These are phyloP conservation scores for Polyodon spathula DNA, from an alignment of 2,113 vertebrate species.

Conservation along the genomic window DNA sequence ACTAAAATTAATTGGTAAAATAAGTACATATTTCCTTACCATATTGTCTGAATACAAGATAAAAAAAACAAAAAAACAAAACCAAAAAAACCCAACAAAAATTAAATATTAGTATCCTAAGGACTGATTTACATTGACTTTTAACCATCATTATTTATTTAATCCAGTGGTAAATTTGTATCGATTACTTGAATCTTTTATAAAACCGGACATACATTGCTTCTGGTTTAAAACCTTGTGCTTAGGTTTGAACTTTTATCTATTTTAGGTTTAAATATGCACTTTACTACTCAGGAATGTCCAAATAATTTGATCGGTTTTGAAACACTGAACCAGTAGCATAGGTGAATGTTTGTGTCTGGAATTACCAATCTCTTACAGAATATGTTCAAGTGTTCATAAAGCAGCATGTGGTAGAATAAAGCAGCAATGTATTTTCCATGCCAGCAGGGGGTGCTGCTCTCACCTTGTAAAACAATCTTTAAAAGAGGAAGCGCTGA, in stretches of 20 bases:
- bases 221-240: slow-evolving; percentile 50
- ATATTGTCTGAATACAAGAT: slow-evolving; percentile 41
- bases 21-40: slow-evolving; percentile 23
- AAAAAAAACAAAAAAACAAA: slow-evolving; percentile 39
- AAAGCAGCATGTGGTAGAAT: slow-evolving; percentile 21
- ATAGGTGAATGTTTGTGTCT: slow-evolving; percentile 30
- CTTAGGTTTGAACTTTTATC: slow-evolving; percentile 27
- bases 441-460: background rate
- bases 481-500: slow-evolving; percentile 1
- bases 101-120: slow-evolving; percentile 22
- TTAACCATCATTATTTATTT: no score
- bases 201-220: slow-evolving; percentile 60
- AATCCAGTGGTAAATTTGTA: no score
- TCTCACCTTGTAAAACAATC: slow-evolving; percentile 8
- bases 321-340: slow-evolving; percentile 22
- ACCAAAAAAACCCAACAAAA: slow-evolving; percentile 36
- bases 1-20: no score
- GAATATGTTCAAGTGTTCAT: slow-evolving; percentile 29
- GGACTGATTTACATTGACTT: slow-evolving; percentile 21
- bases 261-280: slow-evolving; percentile 45
- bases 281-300: slow-evolving; percentile 33
- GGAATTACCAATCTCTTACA: slow-evolving; percentile 26
- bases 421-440: slow-evolving; percentile 55
- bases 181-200: slow-evolving; percentile 39
- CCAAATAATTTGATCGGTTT: slow-evolving; percentile 47